Evolutionary conservation across 92 coral and sea anemone genomes (phyloP), one percentile per base, ranked within the genome.

Genomic region (Epizoanthus fatuus): DNA sequence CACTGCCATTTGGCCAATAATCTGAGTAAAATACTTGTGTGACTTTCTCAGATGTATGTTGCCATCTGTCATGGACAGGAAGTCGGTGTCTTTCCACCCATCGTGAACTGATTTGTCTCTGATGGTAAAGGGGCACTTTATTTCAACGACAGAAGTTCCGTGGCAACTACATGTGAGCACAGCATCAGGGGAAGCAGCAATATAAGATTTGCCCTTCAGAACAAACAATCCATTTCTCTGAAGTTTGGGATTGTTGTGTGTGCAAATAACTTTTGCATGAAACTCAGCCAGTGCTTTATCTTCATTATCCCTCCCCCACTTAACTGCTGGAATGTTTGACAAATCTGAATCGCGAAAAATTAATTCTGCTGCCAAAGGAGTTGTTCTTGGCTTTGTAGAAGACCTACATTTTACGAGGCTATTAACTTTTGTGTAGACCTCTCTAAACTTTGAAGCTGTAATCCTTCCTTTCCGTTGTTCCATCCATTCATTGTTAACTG

Each of bases 271-370:
- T 10, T 20, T 51, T 22, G 72, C 72, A 73, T 42, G 53, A 44
- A 87, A 87, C 10, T 40, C 45, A 13, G 68, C 45, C 38, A 70
- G 25, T 14, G 86, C 86, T 9, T 53, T 57, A 8, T 80, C 79
- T 80, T 87, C 90, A 54, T 57, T 69, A 38, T 32, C 22, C 29
- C 35, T 80, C 6, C 86, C 86, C 86, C 90, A 80, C 8, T 69
- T 15, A 56, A 86, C 64, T 32, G 81, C 81, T 47, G 69, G 56
- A 40, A 67, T 4, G 8, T 68, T 13, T 17, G 70, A 84, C 44
- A 80, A 51, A 38, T 37, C 0, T n/a, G 22, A 54, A 49, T 73
- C 72, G 13, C 38, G 57, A 47, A 22, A 72, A 15, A 87, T 38
- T 44, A 68, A 20, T 29, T 45, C 47, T 5, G 72, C 55, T 15